phyloP scores from a whole-genome alignment of 1,140 invertebrate genomes.

The Zaprionus lachaisei region DNA sequence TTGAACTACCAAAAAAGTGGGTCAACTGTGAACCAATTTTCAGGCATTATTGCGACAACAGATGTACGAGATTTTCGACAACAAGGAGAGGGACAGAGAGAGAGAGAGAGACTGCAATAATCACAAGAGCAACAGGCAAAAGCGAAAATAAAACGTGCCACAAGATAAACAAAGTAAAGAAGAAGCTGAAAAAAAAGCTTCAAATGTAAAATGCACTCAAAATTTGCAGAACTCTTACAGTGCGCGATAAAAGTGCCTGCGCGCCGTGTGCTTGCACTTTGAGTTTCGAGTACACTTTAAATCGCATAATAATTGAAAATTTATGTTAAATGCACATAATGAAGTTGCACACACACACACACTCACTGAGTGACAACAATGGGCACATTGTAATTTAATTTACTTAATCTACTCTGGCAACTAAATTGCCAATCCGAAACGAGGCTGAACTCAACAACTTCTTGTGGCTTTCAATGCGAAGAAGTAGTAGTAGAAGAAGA shows the following conservation, averaged over 20 bases:
- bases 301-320: conserved; percentile 81
- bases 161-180: conserved; percentile 25
- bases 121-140: conserved; percentile 57
- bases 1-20: conserved; percentile 63
- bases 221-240: conserved; percentile 50
- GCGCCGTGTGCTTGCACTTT: conserved; percentile 5
- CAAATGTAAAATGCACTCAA: conserved; percentile 67
- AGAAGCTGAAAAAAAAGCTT: conserved; percentile 28
- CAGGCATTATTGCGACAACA: conserved; percentile 70
- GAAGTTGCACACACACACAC: conserved; percentile 59
- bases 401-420: conserved; percentile 62
- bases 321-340: conserved; percentile 79
- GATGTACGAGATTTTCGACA: conserved; percentile 51
- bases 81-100: conserved; percentile 12
- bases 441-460: conserved; percentile 31
- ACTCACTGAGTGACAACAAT: conserved; percentile 49
- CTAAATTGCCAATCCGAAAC: conserved; percentile 49
- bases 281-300: conserved; percentile 62
- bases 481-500: background rate
- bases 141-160: conserved; percentile 34
- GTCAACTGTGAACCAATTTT: conserved; percentile 75
- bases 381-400: conserved; percentile 80
- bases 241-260: conserved; percentile 54
- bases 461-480: conserved; percentile 30
- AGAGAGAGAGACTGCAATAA: conserved; percentile 33